Base-by-base conservation (phyloP, 1,140 invertebrate genomes). In the Diprion similis region DNA sequence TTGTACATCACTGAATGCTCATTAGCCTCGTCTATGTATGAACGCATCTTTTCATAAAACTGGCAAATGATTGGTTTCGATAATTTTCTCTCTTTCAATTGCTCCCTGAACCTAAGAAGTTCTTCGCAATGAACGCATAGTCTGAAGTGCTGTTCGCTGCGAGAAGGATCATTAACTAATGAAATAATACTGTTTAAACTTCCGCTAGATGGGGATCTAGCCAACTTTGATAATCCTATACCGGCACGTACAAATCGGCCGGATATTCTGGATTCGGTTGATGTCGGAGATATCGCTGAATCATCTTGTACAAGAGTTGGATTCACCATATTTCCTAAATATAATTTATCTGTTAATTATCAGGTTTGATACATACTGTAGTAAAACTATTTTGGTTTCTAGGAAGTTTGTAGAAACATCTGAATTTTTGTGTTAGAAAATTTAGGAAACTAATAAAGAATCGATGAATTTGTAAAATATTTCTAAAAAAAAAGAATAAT, bases 61-160 rank as follows among this genome's bases (percentile, higher is more conserved):
- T 96, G 92, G 48, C 94, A 91, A 47, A 98, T 90, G 2, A 92
- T 88, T 6, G 97, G 95, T 81, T 95, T 95, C 37, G 91, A 90
- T 75, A 93, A 94, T 77, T 94, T 90, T 73, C 93, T 92, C 75
- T 96, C 93, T 81, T 97, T 94, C 77, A 95, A 91, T 79, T 92
- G 91, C 82, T 96, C 93, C 68, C 96, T 86, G 17, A 92, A 87
- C 77, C 97, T 94, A n/a, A 99, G 89, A 45, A 98, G 89, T 81
- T 92, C 90, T 72, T 94, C 93, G 82, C 97, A 98, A 79, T 96
- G 94, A 45, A 91, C 89, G 84, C 97, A 99, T 15, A 96, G 89
- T 72, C 96, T 90, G 65, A 98, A 91, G 75, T 91, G 90, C 51
- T 93, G 91, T 71, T 93, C 91, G 67, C 90, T 71, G 19, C 77